These are phyloP conservation scores for Neosilurus mollespiculum DNA, from an alignment of 2,797 vertebrate species.

Conservation along the genomic window DNA sequence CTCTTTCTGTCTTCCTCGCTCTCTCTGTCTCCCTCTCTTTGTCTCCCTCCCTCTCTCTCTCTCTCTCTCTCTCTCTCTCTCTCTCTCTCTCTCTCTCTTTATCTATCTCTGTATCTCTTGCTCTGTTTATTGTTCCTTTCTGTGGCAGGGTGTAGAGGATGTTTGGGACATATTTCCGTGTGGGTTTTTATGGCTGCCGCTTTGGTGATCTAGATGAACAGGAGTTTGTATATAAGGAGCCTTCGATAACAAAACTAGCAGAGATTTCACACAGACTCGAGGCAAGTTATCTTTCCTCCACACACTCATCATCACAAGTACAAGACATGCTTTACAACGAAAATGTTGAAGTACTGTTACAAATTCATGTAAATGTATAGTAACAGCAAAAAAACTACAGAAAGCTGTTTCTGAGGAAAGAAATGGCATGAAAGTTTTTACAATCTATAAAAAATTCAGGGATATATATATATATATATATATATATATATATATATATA, in stretches of 20 bases:
- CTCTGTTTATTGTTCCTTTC: background rate
- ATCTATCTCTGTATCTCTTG: background rate
- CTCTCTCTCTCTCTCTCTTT: background rate
- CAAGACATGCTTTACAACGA: background rate
- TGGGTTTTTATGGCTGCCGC: conserved; percentile 95
- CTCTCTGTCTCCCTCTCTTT: background rate
- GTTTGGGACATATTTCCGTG: conserved; percentile 99
- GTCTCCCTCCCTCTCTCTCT: background rate
- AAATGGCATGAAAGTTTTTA: too few relatives aligned
- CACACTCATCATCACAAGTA: background rate
- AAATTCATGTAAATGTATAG: background rate
- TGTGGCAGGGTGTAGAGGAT: conserved; percentile 90
- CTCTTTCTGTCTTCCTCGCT: background rate
- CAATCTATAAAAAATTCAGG: too few relatives aligned
- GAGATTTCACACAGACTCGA: conserved; percentile 97
- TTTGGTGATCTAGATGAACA: conserved; percentile 97
- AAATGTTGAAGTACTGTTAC: background rate
- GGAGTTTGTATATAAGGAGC: conserved; percentile 99
- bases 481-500: too few relatives aligned
- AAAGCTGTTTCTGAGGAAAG: too few relatives aligned
- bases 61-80: background rate
- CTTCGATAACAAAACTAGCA: conserved; percentile 95
- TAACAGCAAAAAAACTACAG: too few relatives aligned
- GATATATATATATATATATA: too few relatives aligned
- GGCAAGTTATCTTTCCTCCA: conserved; percentile 60